Evolutionary conservation across 1,140 invertebrate genomes (phyloP).

Genomic region (Saccostrea glomerata): DNA sequence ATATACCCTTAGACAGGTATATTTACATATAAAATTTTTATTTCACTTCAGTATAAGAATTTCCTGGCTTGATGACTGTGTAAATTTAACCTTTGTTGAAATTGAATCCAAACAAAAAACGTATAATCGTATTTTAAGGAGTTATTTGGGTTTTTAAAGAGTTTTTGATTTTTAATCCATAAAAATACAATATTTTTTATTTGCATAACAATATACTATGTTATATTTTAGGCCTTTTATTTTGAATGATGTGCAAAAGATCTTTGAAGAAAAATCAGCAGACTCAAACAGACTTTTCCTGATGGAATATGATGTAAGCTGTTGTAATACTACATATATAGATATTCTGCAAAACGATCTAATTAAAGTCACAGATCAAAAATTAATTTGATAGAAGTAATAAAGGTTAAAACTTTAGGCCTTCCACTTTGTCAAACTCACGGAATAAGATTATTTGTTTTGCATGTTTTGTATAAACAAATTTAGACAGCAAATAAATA

Average conservation of each 20-base stretch:
- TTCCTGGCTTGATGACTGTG: too few relatives aligned
- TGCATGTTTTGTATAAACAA: neutral
- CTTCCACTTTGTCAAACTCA: neutral
- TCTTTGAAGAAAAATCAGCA: slow-evolving; percentile 2
- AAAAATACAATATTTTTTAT: too few relatives aligned
- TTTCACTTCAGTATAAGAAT: too few relatives aligned
- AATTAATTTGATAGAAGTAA: neutral
- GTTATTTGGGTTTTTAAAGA: too few relatives aligned
- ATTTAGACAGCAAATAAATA: neutral
- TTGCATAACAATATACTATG: too few relatives aligned
- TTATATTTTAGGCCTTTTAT: neutral
- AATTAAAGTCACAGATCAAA: too few relatives aligned
- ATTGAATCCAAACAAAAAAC: too few relatives aligned
- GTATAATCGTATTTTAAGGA: too few relatives aligned
- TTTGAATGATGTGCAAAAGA: neutral
- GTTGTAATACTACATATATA: neutral
- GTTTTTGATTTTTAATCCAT: too few relatives aligned
- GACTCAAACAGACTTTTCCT: slow-evolving; percentile 2
- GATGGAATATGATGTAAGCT: neutral
- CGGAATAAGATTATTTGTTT: neutral
- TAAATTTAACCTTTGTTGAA: too few relatives aligned
- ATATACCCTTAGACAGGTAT: neutral
- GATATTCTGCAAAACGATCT: neutral
- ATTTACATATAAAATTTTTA: neutral
- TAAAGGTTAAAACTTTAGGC: neutral